Percentiles rank a stretch among this genome's conserved stretches.
Conservation (phyloP, 2,797 vertebrate species). For the Eulemur mongoz region DNA sequence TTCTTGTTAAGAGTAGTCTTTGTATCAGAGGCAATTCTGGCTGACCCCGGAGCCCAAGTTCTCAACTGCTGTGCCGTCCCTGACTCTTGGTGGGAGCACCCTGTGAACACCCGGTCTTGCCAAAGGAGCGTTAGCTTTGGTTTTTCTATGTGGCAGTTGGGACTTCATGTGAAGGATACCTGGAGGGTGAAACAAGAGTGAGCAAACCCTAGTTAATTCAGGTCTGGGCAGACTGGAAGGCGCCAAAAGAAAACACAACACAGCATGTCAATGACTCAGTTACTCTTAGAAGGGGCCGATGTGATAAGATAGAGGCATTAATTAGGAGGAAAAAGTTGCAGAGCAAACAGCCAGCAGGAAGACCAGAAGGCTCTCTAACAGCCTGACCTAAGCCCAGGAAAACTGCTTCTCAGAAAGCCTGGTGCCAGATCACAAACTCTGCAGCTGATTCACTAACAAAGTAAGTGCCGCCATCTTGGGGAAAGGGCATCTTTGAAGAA, state of each 20-base stretch:
- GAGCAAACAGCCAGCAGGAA: background rate
- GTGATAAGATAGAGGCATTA: conserved; percentile 17
- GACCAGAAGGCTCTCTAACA: background rate
- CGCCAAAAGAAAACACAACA: conserved; percentile 39
- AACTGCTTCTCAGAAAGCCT: background rate
- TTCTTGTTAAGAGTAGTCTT: background rate
- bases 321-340: conserved; percentile 16
- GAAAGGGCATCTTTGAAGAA: conserved; percentile 18
- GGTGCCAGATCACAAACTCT: background rate
- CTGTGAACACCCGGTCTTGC: background rate
- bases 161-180: background rate
- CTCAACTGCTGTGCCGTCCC: fast-evolving
- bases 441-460: background rate
- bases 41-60: background rate
- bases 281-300: conserved; percentile 18
- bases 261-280: conserved; percentile 37
- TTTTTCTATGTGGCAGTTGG: background rate
- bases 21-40: background rate
- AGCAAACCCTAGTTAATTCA: conserved; percentile 47
- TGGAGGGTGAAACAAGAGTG: background rate
- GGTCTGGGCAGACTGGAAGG: background rate
- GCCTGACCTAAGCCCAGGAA: background rate
- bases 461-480: background rate
- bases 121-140: background rate
- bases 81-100: background rate